A percentile compares a stretch with the other conserved stretches of the same genome.
Evolutionary conservation across 2,797 vertebrate species (phyloP).

Genomic region (Smutsia gigantea): DNA sequence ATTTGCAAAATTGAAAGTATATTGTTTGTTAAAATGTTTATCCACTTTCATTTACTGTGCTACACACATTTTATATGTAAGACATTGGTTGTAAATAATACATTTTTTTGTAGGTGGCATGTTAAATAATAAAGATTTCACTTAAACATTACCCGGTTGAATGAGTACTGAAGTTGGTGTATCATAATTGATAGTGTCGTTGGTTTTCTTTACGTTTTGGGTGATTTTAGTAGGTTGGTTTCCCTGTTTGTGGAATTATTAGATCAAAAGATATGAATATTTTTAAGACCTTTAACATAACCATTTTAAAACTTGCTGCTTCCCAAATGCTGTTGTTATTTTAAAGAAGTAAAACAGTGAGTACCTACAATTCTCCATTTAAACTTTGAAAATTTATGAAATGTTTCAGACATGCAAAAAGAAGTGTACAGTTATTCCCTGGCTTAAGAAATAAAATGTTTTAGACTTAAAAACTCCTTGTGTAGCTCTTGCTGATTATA

Average conservation of each 20-base stretch:
- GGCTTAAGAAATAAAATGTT: constrained; percentile 14
- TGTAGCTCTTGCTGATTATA: neutral
- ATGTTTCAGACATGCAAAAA: constrained; percentile 38
- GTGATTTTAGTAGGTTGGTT: constrained; percentile 19
- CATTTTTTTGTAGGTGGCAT: neutral
- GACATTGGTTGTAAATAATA: neutral
- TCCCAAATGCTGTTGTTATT: neutral
- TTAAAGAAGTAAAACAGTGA: neutral
- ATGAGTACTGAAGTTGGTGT: neutral
- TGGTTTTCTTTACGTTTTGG: neutral
- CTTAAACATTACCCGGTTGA: neutral
- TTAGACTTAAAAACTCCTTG: neutral
- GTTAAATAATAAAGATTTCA: constrained; percentile 2
- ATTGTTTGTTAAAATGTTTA: neutral
- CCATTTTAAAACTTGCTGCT: neutral
- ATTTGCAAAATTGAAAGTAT: neutral
- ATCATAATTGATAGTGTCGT: neutral
- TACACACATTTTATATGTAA: neutral
- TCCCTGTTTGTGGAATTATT: constrained; percentile 3
- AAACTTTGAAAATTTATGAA: constrained; percentile 27
- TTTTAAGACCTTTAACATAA: neutral
- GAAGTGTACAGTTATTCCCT: neutral
- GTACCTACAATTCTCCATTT: neutral
- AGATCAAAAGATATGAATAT: neutral
- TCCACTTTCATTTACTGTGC: neutral